Conservation (phyloP, 2,113 vertebrate genomes). For the Caranx ignobilis region DNA sequence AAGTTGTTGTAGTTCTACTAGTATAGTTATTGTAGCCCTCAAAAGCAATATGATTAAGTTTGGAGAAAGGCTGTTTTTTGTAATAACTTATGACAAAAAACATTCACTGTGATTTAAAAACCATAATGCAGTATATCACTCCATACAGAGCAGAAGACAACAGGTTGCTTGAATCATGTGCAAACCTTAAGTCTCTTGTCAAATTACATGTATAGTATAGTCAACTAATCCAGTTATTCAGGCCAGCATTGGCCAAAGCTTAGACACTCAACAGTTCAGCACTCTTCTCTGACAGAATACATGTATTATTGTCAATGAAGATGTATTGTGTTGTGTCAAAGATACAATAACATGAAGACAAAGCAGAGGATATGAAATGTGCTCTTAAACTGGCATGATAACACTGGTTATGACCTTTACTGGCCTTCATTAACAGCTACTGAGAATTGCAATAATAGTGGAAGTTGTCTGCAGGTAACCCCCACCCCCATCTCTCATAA, state of each 20-base stretch:
- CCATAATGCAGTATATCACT: too few species aligned
- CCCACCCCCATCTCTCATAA: neutral
- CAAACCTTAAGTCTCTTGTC: too few species aligned
- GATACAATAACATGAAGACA: slow-evolving; percentile 3
- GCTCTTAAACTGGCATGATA: slow-evolving; percentile 10
- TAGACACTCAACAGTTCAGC: too few species aligned
- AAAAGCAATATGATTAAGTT: too few species aligned
- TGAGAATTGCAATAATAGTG: slow-evolving; percentile 13
- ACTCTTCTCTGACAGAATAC: neutral
- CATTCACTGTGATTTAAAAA: too few species aligned
- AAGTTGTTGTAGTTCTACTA: neutral
- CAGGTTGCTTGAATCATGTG: too few species aligned
- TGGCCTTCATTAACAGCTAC: slow-evolving; percentile 33
- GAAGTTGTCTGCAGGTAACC: neutral
- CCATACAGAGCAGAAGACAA: too few species aligned
- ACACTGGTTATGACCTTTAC: slow-evolving; percentile 30
- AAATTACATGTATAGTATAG: neutral
- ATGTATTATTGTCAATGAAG: slow-evolving; percentile 9
- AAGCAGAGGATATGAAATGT: slow-evolving; percentile 39
- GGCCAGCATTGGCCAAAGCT: neutral
- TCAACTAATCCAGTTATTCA: neutral
- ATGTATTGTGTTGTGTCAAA: slow-evolving; percentile 21
- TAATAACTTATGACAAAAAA: too few species aligned
- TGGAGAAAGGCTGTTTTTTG: too few species aligned
- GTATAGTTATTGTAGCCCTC: too few species aligned